These are phyloP conservation scores for Fistularia tabacaria DNA, from an alignment of 2,797 vertebrate genomes.

Conservation along the genomic window DNA sequence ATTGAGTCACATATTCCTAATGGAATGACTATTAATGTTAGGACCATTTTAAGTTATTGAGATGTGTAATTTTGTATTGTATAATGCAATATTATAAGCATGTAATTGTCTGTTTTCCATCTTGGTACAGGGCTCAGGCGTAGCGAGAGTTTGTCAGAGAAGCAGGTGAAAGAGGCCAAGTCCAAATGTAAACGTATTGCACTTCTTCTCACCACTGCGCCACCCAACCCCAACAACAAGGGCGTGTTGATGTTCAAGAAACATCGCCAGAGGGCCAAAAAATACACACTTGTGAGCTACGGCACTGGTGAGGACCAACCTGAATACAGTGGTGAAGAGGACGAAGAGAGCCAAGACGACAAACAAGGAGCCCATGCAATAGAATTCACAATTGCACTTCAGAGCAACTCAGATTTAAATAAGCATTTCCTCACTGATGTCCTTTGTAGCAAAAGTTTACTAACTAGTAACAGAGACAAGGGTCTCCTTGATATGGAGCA, in stretches of 20 bases:
- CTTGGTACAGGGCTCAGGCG: constrained; percentile 84
- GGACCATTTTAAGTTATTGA: no score
- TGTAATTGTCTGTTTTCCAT: constrained; percentile 17
- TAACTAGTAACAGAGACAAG: constrained; percentile 88
- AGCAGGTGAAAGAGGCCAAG: constrained; percentile 96
- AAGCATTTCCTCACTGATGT: constrained; percentile 80
- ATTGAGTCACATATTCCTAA: no score
- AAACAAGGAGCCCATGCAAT: constrained; percentile 73
- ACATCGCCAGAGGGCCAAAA: constrained; percentile 90
- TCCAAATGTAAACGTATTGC: constrained; percentile 99
- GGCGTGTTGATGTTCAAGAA: constrained; percentile 99
- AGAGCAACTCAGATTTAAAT: constrained; percentile 81
- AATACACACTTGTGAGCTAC: constrained; percentile 97
- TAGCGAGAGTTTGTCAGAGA: constrained; percentile 94
- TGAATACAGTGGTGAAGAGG: constrained; percentile 76
- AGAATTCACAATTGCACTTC: constrained; percentile 80
- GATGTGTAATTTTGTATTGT: not conserved
- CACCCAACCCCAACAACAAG: constrained; percentile 92
- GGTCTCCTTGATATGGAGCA: constrained; percentile 86
- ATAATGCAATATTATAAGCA: constrained; percentile 5
- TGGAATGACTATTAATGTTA: no score
- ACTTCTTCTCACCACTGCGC: constrained; percentile 86
- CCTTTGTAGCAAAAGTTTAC: constrained; percentile 71
- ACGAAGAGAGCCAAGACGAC: constrained; percentile 68
- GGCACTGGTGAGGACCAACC: constrained; percentile 89